A percentile compares a stretch with the other conserved stretches of the same genome.
phyloP scores from a whole-genome alignment of 2,888 invertebrate genomes.

The Muscina levida region DNA sequence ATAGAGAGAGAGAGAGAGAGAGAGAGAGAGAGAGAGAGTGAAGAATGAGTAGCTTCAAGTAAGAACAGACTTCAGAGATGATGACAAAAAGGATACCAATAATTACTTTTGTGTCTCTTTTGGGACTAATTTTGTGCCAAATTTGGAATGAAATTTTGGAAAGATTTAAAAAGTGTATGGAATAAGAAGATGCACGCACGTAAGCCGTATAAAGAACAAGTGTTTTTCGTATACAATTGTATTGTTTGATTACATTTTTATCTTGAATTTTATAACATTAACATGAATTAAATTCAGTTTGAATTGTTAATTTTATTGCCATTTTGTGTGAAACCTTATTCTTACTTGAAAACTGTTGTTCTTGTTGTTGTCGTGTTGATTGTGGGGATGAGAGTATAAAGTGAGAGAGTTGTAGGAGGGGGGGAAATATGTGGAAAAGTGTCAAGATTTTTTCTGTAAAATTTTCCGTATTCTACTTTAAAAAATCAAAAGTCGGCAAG shows the following conservation, averaged over 20 bases:
- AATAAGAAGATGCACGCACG: background rate
- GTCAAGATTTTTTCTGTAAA: constrained; percentile 25
- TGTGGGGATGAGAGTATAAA: background rate
- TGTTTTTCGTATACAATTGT: constrained; percentile 13
- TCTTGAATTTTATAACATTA: background rate
- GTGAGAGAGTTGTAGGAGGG: constrained; percentile 11
- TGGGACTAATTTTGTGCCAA: background rate
- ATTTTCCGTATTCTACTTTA: constrained; percentile 39
- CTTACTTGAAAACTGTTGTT: constrained; percentile 15
- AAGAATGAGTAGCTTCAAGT: constrained; percentile 12
- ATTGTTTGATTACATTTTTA: background rate
- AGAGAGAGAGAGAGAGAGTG: background rate
- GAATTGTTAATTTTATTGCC: background rate
- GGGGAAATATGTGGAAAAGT: constrained; percentile 20
- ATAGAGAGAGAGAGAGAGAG: background rate
- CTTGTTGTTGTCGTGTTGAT: background rate
- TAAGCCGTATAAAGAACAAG: background rate
- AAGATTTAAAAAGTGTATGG: background rate
- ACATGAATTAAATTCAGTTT: constrained; percentile 19
- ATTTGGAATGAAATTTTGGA: constrained; percentile 33
- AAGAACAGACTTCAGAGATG: constrained; percentile 5
- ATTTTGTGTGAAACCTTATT: constrained; percentile 7
- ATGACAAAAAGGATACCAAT: no score
- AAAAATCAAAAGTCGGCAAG: constrained; percentile 43
- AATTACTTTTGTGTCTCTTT: background rate